Evolutionary conservation across 2,888 invertebrate genomes (phyloP).

Genomic region (Acanthoscelides obtectus): DNA sequence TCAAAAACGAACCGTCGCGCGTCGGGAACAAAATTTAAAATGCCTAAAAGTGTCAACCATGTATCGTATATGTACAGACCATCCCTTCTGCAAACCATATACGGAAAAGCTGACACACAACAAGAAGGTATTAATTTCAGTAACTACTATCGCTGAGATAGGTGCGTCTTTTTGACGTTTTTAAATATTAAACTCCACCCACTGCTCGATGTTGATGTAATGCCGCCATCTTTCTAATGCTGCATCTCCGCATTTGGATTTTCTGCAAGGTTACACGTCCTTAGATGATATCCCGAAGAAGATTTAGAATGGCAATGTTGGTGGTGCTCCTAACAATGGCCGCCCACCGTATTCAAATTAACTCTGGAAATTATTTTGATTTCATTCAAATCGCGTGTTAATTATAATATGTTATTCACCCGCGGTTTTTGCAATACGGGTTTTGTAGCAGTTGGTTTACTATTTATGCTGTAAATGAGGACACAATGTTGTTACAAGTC

Average conservation of each 20-base stretch:
- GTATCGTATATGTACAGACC: too few relatives aligned
- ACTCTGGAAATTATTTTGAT: not conserved
- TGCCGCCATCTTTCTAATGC: not conserved
- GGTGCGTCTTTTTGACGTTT: not conserved
- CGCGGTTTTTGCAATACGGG: too few relatives aligned
- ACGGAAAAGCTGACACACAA: not conserved
- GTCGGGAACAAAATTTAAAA: too few relatives aligned
- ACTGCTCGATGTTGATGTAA: not conserved
- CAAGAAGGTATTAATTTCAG: not conserved
- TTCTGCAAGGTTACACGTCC: not conserved
- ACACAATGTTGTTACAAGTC: too few relatives aligned
- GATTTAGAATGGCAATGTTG: not conserved
- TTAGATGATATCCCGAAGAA: not conserved
- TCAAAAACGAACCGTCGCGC: too few relatives aligned
- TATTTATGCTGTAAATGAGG: too few relatives aligned
- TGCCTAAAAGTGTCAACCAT: too few relatives aligned
- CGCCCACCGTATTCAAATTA: not conserved
- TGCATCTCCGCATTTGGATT: not conserved
- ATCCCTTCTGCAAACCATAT: too few relatives aligned
- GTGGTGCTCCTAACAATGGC: not conserved
- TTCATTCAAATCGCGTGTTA: not conserved
- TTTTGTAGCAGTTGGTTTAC: too few relatives aligned
- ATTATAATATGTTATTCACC: not conserved
- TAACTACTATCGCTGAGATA: not conserved
- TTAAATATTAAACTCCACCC: not conserved